These are phyloP conservation scores for Chrysodeixis includens DNA, from an alignment of 2,888 invertebrate genomes.

Conservation along the genomic window DNA sequence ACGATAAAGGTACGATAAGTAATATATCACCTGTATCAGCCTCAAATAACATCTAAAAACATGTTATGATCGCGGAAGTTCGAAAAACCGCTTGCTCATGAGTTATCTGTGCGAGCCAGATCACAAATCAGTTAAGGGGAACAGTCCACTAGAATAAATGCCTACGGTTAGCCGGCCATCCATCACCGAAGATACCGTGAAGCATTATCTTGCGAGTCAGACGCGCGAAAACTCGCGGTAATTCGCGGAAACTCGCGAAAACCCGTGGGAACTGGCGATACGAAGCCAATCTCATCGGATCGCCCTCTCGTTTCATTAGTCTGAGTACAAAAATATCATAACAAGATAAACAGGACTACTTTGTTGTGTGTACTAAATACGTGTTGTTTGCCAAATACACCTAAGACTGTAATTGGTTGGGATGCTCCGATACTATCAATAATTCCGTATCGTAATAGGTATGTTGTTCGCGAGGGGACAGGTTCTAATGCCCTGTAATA, in stretches of 20 bases:
- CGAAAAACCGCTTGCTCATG: conserved; percentile 53
- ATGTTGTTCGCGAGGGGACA: conserved; percentile 21
- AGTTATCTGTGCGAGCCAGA: conserved; percentile 46
- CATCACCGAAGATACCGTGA: conserved; percentile 43
- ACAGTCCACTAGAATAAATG: conserved; percentile 46
- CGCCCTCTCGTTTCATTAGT: conserved; percentile 62
- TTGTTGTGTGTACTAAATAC: conserved; percentile 58
- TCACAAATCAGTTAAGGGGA: conserved; percentile 63
- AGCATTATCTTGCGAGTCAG: no score
- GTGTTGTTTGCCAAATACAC: conserved; percentile 64
- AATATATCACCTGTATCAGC: neutral
- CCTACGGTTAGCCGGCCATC: conserved; percentile 41
- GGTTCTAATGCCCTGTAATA: conserved; percentile 21
- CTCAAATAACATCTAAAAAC: conserved; percentile 28
- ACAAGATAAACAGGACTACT: conserved; percentile 59
- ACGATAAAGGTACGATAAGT: neutral
- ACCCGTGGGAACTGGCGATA: conserved; percentile 39
- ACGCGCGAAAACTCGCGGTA: no score
- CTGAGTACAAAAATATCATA: conserved; percentile 63
- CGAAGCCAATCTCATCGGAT: conserved; percentile 58
- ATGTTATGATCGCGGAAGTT: conserved; percentile 32
- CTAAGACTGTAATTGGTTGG: conserved; percentile 48
- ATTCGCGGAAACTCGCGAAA: no score
- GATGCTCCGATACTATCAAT: conserved; percentile 27
- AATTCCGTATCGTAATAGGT: conserved; percentile 24